These are phyloP conservation scores for Cantharis nigra DNA, from an alignment of 2,888 invertebrate genomes.

Conservation along the genomic window DNA sequence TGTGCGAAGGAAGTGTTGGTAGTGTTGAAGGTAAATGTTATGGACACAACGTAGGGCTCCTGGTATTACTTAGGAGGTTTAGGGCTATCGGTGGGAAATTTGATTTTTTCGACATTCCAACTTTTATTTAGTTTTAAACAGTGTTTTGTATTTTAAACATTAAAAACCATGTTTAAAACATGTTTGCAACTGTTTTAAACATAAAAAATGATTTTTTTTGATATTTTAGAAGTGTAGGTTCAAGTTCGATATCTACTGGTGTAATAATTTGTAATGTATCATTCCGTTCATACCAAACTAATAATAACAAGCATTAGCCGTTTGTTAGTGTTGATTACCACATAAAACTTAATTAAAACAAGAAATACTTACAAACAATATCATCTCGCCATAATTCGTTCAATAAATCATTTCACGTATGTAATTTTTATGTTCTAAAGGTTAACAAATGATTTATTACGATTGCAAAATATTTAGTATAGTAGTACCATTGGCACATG, in stretches of 20 bases:
- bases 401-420: not conserved
- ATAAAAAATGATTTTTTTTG: no score
- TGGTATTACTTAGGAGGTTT: no score
- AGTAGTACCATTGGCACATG: not conserved
- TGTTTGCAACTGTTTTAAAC: no score
- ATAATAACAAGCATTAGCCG: not conserved
- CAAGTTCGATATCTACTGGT: not conserved
- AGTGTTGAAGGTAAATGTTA: no score
- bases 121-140: no score
- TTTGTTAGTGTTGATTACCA: not conserved
- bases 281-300: not conserved
- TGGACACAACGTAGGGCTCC: no score
- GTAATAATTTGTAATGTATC: not conserved
- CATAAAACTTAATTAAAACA: not conserved
- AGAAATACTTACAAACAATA: not conserved
- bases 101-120: no score
- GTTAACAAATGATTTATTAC: constrained; percentile 1
- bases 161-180: no score
- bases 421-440: not conserved
- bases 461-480: not conserved
- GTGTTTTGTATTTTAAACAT: no score
- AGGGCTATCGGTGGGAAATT: no score
- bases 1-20: no score
- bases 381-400: not conserved
- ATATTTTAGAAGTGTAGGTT: not conserved